Evolutionary conservation across 1,140 invertebrate species (phyloP), one percentile per base, ranked within the genome.

Genomic region (Triops longicaudatus): DNA sequence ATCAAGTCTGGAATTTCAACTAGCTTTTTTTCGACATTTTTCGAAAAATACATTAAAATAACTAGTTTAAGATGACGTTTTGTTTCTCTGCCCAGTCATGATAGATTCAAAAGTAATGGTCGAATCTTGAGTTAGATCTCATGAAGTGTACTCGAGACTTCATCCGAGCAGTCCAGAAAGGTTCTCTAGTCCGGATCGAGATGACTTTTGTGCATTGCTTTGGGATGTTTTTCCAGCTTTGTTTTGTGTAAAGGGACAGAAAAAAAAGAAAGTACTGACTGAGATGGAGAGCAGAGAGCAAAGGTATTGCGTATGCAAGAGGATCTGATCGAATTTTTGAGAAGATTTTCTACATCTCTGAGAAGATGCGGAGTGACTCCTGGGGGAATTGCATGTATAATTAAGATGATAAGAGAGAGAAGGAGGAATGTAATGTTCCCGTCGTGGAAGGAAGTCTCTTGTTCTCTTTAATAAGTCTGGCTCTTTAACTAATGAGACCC

Each of bases 381-480:
- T 63, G 50, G 50, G 50, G 50, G 50, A n/a, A 63, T 63, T 63
- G 50, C 50, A 63, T 63, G 50, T 22, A 63, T 63, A 63, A 63
- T 63, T 22, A 63, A 63, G 50, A 63, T 63, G 50, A 63, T 63
- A 63, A 63, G 50, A 22, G 50, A 63, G 50, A 9, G 31, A 37
- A 37, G 22, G 50, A 63, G 50, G 50, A 63, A 63, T 63, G 50
- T 63, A 14, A 63, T 63, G 50, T 22, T 63, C 50, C 50, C 0
- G 14, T 17, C 50, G 22, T 63, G 50, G 50, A 63, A 63, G 50
- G 50, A 63, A 63, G 50, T 63, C 50, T 63, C 50, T 63, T 63
- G 50, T 63, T 63, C 50, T 63, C 50, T 63, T 63, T 63, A 63
- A 63, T 63, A 63, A 63, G 50, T 63, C 50, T 63, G 50, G 50